These are phyloP conservation scores for Oryctolagus cuniculus DNA, from an alignment of 2,113 vertebrate genomes.

Conservation along the genomic window mOryCun1.1 NC_091434.1:27385501-27386000, in stretches of 20 bases:
- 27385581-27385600: no score
- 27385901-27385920: not conserved
- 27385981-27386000: conserved; percentile 35
- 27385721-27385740: not conserved
- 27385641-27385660: no score
- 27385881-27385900: not conserved
- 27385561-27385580: no score
- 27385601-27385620: no score
- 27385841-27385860: not conserved
- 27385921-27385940: not conserved
- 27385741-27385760: not conserved
- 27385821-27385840: not conserved
- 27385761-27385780: not conserved
- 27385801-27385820: not conserved
- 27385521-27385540: no score
- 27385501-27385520: no score
- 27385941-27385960: not conserved
- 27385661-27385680: no score
- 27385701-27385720: not conserved
- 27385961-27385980: not conserved
- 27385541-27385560: no score
- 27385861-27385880: not conserved
- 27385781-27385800: not conserved
- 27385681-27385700: not conserved
- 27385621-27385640: no score